Conservation (phyloP, 2,888 invertebrate species). For the Hirtodrosophila alboralis region DNA sequence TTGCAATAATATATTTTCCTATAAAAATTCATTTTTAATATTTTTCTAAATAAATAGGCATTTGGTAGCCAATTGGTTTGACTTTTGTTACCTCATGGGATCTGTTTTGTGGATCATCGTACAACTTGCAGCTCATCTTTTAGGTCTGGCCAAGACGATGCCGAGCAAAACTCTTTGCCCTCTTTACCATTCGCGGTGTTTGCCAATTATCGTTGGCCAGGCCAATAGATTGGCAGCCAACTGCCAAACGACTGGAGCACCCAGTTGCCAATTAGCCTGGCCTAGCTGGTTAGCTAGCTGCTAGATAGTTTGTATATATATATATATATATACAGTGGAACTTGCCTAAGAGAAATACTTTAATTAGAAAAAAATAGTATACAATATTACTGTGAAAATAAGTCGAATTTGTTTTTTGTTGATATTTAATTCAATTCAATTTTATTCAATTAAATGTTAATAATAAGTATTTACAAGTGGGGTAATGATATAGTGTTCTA, state of each 20-base stretch:
- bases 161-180: neutral
- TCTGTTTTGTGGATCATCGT: constrained; percentile 10
- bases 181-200: constrained; percentile 12
- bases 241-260: constrained; percentile 39
- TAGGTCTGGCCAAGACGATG: constrained; percentile 13
- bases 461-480: too few relatives aligned
- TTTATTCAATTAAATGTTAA: too few relatives aligned
- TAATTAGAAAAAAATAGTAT: too few relatives aligned
- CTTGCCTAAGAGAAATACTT: too few relatives aligned
- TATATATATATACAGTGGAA: too few relatives aligned
- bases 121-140: constrained; percentile 8
- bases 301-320: neutral
- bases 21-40: too few relatives aligned
- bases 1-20: too few relatives aligned
- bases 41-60: too few relatives aligned
- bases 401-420: neutral
- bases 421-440: too few relatives aligned
- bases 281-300: constrained; percentile 5
- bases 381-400: too few relatives aligned
- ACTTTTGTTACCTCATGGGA: neutral
- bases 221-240: constrained; percentile 47
- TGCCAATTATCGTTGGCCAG: constrained; percentile 60
- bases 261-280: constrained; percentile 71
- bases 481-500: too few relatives aligned
- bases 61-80: neutral